Conservation (phyloP, 1,140 invertebrate genomes). For the Drosophila ironensis region DNA sequence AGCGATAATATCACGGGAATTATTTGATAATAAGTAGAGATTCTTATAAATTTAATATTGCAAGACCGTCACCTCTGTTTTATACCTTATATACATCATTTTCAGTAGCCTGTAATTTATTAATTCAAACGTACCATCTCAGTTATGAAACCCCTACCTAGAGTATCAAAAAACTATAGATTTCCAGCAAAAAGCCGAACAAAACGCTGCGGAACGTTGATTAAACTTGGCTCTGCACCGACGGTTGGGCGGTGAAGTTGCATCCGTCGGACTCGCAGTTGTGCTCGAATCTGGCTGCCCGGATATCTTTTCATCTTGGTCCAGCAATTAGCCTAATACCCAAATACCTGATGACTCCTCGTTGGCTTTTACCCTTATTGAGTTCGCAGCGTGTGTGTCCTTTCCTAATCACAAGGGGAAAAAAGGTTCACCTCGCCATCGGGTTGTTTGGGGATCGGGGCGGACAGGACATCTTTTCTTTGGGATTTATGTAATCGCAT, state of each 20-base stretch:
- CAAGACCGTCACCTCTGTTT: no score
- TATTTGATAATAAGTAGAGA: no score
- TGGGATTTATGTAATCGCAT: conserved; percentile 49
- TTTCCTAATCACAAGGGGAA: conserved; percentile 40
- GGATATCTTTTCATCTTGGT: conserved; percentile 58
- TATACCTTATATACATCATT: no score
- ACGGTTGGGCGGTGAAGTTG: conserved; percentile 38
- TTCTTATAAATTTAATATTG: no score
- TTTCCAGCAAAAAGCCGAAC: conserved; percentile 8
- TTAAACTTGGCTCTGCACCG: conserved; percentile 67
- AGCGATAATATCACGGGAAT: no score
- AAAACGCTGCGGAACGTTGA: conserved; percentile 58
- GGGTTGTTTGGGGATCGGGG: background rate
- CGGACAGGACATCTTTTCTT: conserved; percentile 29
- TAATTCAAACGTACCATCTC: background rate
- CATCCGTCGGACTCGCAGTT: conserved; percentile 39
- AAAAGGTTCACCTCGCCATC: conserved; percentile 8
- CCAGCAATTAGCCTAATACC: conserved; percentile 74
- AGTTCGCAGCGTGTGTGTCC: conserved; percentile 14
- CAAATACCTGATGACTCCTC: conserved; percentile 45
- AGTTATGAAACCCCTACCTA: background rate
- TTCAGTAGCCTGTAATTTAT: no score
- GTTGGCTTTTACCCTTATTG: conserved; percentile 71
- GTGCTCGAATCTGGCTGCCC: conserved; percentile 18
- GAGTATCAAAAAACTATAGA: conserved; percentile 14